Percentiles rank a stretch among this genome's conserved stretches.
phyloP scores from a whole-genome alignment of 2,113 vertebrate species.

The Turnix velox region DNA sequence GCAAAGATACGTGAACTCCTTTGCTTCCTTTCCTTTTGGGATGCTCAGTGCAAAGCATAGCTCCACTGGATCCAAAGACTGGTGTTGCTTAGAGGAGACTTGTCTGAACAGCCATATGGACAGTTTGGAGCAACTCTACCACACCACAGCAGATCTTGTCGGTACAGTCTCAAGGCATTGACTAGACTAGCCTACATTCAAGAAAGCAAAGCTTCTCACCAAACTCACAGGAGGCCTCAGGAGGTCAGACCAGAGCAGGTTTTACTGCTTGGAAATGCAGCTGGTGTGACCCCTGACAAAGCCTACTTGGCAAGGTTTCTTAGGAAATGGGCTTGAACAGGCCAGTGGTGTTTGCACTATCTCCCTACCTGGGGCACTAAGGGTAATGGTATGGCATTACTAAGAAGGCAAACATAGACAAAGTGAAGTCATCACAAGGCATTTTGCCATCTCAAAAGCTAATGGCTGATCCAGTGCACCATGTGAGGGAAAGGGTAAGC shows the following conservation, averaged over 20 bases:
- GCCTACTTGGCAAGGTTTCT: not conserved
- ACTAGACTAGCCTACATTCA: not conserved
- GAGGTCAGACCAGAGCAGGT: not conserved
- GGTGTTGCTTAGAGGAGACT: not conserved
- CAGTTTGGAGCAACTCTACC: not conserved
- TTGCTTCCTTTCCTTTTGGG: not conserved
- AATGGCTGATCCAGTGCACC: not conserved
- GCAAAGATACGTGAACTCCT: not conserved
- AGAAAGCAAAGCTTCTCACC: not conserved
- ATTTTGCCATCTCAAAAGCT: not conserved
- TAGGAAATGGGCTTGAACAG: not conserved
- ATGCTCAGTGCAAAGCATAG: not conserved
- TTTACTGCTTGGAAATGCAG: not conserved
- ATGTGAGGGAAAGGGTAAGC: not conserved
- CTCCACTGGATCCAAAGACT: not conserved
- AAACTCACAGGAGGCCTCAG: rapidly evolving
- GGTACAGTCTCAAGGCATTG: not conserved
- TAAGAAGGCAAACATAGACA: not conserved
- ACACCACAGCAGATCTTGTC: not conserved
- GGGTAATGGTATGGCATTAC: not conserved
- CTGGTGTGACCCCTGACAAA: not conserved
- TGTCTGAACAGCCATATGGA: not conserved
- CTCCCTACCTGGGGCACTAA: not conserved
- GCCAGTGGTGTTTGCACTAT: too few species aligned
- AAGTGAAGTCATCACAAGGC: not conserved